These are phyloP conservation scores for Danio rerio DNA, from an alignment of 2,113 vertebrate genomes.

Conservation along the genomic window GRCz12tu NC_133196.1:18780501-18781000, in stretches of 20 bases:
- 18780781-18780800: constrained; percentile 65
- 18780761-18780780: constrained; percentile 64
- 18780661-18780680: constrained; percentile 72
- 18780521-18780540: constrained; percentile 23
- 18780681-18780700: constrained; percentile 57
- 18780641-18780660: constrained; percentile 76
- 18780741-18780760: constrained; percentile 67
- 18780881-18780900: constrained; percentile 41
- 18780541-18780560: constrained; percentile 54
- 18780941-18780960: not conserved
- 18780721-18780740: constrained; percentile 81
- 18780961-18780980: not conserved
- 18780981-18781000: not conserved
- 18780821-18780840: constrained; percentile 68
- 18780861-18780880: constrained; percentile 42
- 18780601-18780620: constrained; percentile 76
- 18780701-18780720: constrained; percentile 67
- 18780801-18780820: constrained; percentile 55
- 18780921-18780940: no score
- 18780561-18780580: constrained; percentile 68
- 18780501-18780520: not conserved
- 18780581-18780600: constrained; percentile 71
- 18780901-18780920: not conserved
- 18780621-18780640: constrained; percentile 76
- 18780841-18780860: constrained; percentile 32